Percentiles rank a stretch among this genome's conserved stretches.
These are phyloP conservation scores for Copsychus sechellarum DNA, from an alignment of 2,113 vertebrate genomes.

Conservation along the genomic window DNA sequence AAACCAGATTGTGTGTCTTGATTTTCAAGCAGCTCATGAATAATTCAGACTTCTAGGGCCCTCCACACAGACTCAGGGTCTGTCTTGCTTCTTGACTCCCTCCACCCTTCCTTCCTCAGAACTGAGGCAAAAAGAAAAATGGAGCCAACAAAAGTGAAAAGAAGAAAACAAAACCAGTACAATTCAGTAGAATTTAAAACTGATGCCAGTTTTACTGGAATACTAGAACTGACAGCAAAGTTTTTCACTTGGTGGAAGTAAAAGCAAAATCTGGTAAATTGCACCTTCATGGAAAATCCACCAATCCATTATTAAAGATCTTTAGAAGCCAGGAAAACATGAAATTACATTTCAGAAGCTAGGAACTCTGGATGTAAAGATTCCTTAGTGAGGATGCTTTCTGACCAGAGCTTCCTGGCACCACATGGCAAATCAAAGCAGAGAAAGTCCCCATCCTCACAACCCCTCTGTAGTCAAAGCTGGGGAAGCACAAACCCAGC, in stretches of 20 bases:
- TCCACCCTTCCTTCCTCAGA: not conserved
- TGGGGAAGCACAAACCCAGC: not conserved
- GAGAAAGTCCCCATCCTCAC: not conserved
- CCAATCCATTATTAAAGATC: not conserved
- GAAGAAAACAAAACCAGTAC: not conserved
- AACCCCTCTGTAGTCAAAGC: not conserved
- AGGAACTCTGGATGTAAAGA: not conserved
- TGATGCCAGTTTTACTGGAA: not conserved
- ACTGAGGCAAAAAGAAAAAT: not conserved
- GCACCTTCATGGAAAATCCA: not conserved
- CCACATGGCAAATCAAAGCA: not conserved
- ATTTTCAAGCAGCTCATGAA: constrained; percentile 43
- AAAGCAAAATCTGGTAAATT: not conserved
- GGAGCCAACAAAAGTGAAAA: not conserved
- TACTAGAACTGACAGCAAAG: not conserved
- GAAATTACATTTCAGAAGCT: not conserved
- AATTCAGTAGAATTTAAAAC: not conserved
- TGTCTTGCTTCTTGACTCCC: not conserved
- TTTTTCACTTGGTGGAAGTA: not conserved
- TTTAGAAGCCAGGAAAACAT: not conserved
- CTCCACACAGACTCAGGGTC: constrained; percentile 1
- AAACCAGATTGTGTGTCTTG: not conserved
- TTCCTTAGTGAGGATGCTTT: not conserved
- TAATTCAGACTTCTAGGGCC: not conserved
- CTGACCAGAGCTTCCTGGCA: not conserved